These are phyloP conservation scores for Ptychobarbus kaznakovi DNA, from an alignment of 2,797 vertebrate species.

Conservation along the genomic window DNA sequence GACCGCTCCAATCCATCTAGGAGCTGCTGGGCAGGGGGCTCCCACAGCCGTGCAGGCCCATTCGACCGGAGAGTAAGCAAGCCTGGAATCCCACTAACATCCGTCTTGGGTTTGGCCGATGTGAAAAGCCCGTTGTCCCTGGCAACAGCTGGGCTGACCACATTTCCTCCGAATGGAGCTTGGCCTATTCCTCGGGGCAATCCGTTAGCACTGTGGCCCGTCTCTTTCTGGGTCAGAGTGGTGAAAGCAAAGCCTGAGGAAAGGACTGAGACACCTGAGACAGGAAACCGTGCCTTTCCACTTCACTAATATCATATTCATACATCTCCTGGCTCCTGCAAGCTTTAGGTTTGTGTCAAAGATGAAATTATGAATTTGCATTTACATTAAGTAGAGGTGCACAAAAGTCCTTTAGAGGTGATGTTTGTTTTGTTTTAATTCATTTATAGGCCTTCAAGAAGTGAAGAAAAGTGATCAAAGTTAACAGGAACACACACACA, in stretches of 20 bases:
- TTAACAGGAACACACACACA: too few species aligned
- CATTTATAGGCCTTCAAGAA: not conserved
- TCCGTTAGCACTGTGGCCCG: not conserved
- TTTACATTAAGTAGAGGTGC: not conserved
- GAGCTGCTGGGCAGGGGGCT: conserved; percentile 2
- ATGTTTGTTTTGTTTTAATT: conserved; percentile 5
- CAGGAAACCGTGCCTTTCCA: conserved; percentile 12
- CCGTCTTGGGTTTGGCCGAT: conserved; percentile 31
- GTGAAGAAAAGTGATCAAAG: not conserved
- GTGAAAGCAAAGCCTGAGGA: conserved; percentile 47
- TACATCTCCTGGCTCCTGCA: conserved; percentile 16
- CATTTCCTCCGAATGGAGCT: conserved; percentile 50
- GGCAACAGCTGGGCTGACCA: conserved; percentile 57
- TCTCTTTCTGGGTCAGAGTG: not conserved
- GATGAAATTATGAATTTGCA: not conserved
- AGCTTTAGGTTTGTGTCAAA: not conserved
- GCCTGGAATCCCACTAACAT: conserved; percentile 50
- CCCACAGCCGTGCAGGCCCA: conserved; percentile 16
- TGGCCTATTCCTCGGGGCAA: conserved; percentile 41
- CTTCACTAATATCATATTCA: conserved; percentile 27
- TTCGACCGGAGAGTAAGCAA: conserved; percentile 57
- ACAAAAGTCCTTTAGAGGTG: conserved; percentile 1
- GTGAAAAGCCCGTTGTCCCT: conserved; percentile 56
- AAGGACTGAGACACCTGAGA: conserved; percentile 47
- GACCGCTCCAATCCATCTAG: conserved; percentile 38